Evolutionary conservation across 2,888 invertebrate species (phyloP), one percentile per base, ranked within the genome.

Genomic region (Diarsia mendica): DNA sequence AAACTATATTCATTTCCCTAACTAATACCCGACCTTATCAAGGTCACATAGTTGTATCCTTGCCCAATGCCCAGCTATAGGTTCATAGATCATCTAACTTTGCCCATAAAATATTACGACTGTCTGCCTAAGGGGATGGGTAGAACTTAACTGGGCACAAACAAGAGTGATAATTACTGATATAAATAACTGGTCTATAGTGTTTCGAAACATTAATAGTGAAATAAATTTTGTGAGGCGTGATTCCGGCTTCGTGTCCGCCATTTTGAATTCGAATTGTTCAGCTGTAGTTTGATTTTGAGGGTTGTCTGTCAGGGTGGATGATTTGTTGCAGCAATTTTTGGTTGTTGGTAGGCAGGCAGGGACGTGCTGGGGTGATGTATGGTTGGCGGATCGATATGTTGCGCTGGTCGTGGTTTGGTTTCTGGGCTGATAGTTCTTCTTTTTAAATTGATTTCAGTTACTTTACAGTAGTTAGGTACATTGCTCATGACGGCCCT

Each of bases 91-190:
- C 79, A 83, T 85, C 79, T 51, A 83, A 83, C 83, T 83, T 83
- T 64, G 9, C 8, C 53, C 72, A 78, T 83, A 83, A 83, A 83
- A 83, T 83, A 85, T 85, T 83, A 83, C 85, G 83, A 83, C 55
- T 85, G 65, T 68, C 73, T 72, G 46, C 61, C 65, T 49, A 68
- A 82, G 66, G 60, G 85, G 67, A 44, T 65, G 60, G 83, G 70
- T 46, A 70, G 53, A 78, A 72, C 83, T 83, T 64, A 83, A 79
- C 71, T 69, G 83, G 67, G 60, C 83, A 77, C 82, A 83, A 85
- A 83, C 83, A 83, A 83, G 79, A 83, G 79, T 77, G 87, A 82
- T 86, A 85, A 87, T 85, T 85, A 82, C 79, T 72, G 74, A 70
- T 65, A 86, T 87, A 87, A 86, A 85, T 85, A 85, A 86, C 87